Evolutionary conservation across 2,888 invertebrate genomes (phyloP).

Genomic region (Acanthacorydalis orientalis): DNA sequence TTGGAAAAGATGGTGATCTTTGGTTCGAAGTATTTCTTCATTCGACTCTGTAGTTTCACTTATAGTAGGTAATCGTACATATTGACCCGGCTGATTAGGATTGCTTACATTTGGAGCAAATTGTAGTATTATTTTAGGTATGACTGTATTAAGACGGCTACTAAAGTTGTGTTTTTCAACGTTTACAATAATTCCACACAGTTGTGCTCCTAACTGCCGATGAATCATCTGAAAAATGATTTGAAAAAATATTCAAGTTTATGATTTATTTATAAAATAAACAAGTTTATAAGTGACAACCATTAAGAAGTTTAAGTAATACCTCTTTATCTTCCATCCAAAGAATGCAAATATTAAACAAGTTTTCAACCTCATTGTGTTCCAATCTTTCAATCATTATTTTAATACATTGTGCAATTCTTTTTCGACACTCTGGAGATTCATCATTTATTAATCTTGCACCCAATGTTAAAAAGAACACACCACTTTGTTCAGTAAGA

Average conservation of each 20-base stretch:
- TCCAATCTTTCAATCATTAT: conserved; percentile 43
- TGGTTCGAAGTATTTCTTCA: conserved; percentile 41
- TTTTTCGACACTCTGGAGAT: conserved; percentile 55
- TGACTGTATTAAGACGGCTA: conserved; percentile 37
- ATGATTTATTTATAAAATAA: conserved; percentile 1
- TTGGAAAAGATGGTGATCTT: conserved; percentile 62
- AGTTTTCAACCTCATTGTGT: conserved; percentile 37
- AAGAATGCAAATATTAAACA: conserved; percentile 52
- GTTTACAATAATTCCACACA: conserved; percentile 63
- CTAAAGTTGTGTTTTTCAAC: conserved; percentile 58
- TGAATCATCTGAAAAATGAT: conserved; percentile 36
- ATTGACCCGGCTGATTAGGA: conserved; percentile 31
- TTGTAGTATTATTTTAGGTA: conserved; percentile 34
- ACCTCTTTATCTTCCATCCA: conserved; percentile 54
- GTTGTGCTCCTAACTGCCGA: conserved; percentile 58
- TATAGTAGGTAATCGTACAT: conserved; percentile 34
- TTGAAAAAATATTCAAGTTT: conserved; percentile 5
- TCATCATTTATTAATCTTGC: conserved; percentile 70
- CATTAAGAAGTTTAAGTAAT: conserved; percentile 4
- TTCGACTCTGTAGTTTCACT: conserved; percentile 15
- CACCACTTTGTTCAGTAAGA: conserved; percentile 40
- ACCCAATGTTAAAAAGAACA: conserved; percentile 59
- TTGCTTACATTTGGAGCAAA: conserved; percentile 16
- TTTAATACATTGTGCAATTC: conserved; percentile 55
- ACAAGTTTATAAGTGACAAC: not conserved